Evolutionary conservation across 2,797 vertebrate species (phyloP), one percentile per base, ranked within the genome.

Genomic region (Pitangus sulphuratus): DNA sequence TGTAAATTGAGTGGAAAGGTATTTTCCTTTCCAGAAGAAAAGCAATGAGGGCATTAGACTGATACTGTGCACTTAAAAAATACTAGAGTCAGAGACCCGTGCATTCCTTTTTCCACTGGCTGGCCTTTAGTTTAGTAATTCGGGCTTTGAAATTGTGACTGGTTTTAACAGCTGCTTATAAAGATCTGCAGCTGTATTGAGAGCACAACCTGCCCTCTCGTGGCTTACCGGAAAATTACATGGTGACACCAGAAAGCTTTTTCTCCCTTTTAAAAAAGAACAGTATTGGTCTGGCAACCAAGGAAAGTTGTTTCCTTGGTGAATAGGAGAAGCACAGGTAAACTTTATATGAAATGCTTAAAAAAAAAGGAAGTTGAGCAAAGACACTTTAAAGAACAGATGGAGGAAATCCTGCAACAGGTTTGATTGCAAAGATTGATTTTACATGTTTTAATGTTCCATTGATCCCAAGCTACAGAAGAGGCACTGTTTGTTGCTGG

Each of bases 171-270:
- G n/a, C 21, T 53, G 64, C 79, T 74, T 51, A 18, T 30, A 9
- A 64, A 56, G 19, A 47, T n/a, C 26, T 8, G 35, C 20, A 58
- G 51, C 71, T 37, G 50, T 37, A 33, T 11, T 20, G 72, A 89
- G 91, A 92, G 58, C 69, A 90, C 91, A 95, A 89, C 65, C 78
- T 97, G 97, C 97, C 98, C 98, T 98, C 98, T 97, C 42, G 97
- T 87, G 98, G 95, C 78, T 61, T 45, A 9, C 65, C 69, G 42
- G 57, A 92, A 97, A 96, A 97, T 88, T 89, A 93, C 97, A 84
- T 54, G 64, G 9, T 48, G 50, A 39, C 26, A 4, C 37, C 21
- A 9, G 42, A 26, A 65, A 57, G 6, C 6, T 7, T 71, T 69
- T 62, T 28, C 39, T 81, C 26, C 4, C 18, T 26, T 31, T 66